A percentile compares a stretch with the other conserved stretches of the same genome.
Evolutionary conservation across 1,140 invertebrate genomes (phyloP).

Genomic region (Laodelphax striatellus): DNA sequence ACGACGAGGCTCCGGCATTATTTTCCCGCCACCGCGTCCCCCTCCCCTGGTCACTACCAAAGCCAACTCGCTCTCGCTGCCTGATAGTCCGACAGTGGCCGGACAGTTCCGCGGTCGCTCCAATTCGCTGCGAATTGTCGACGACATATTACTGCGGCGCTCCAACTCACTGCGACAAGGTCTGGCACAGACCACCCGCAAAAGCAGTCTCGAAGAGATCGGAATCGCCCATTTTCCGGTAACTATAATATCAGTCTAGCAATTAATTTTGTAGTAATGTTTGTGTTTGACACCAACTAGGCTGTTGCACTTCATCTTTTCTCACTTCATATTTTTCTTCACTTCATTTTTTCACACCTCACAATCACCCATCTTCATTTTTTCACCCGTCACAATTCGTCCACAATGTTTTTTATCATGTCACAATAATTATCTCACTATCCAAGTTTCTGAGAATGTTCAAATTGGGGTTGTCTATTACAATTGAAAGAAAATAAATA

Average conservation of each 20-base stretch:
- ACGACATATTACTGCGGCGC: constrained; percentile 68
- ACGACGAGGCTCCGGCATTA: constrained; percentile 39
- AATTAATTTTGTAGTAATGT: not conserved
- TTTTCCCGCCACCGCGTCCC: constrained; percentile 40
- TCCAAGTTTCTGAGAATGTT: too few species aligned
- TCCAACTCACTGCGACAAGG: constrained; percentile 76
- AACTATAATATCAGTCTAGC: not conserved
- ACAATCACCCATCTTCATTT: too few species aligned
- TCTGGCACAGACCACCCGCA: constrained; percentile 46
- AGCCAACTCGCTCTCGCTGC: constrained; percentile 75
- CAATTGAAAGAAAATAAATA: too few species aligned
- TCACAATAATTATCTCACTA: too few species aligned
- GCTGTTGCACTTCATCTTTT: too few species aligned
- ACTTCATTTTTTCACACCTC: too few species aligned
- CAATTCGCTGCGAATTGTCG: constrained; percentile 71
- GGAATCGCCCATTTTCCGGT: constrained; percentile 33
- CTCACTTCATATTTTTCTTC: too few species aligned
- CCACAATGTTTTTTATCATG: too few species aligned
- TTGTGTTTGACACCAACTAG: too few species aligned
- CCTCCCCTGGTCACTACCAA: constrained; percentile 69
- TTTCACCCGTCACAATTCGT: too few species aligned
- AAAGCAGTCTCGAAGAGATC: constrained; percentile 75
- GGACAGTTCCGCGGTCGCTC: constrained; percentile 50
- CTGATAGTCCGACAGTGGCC: constrained; percentile 46
- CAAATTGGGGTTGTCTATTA: too few species aligned